Percentiles rank a stretch among this genome's conserved stretches.
Evolutionary conservation across 2,113 vertebrate genomes (phyloP).

Genomic region (Aspiorhynchus laticeps): DNA sequence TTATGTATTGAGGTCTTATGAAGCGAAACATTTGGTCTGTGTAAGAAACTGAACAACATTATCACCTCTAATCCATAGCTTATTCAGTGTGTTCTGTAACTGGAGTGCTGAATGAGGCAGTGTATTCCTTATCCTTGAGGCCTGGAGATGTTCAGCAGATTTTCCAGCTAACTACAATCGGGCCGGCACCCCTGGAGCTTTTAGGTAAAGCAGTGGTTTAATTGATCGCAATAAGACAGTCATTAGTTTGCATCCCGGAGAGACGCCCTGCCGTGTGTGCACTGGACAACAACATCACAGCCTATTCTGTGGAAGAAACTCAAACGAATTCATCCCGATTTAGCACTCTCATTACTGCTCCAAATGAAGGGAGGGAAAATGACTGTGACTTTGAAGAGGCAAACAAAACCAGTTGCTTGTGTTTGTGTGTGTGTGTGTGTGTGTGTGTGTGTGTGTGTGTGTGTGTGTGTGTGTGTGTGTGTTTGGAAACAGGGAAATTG

Average conservation of each 20-base stretch:
- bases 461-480: no score
- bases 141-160: slow-evolving; percentile 33
- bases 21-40: no score
- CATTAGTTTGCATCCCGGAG: slow-evolving; percentile 40
- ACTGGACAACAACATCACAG: slow-evolving; percentile 26
- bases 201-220: slow-evolving; percentile 21
- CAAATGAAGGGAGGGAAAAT: slow-evolving; percentile 16
- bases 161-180: slow-evolving; percentile 31
- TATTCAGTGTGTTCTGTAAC: no score
- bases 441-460: no score
- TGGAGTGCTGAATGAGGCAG: neutral
- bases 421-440: neutral
- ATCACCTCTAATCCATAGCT: no score
- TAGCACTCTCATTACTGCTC: slow-evolving; percentile 27
- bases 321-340: slow-evolving; percentile 26
- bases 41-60: no score
- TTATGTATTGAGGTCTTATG: no score
- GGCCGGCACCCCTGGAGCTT: slow-evolving; percentile 5
- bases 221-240: slow-evolving; percentile 34
- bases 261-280: slow-evolving; percentile 28
- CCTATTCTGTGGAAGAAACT: slow-evolving; percentile 19
- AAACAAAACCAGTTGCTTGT: neutral
- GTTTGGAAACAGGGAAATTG: no score
- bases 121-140: slow-evolving; percentile 32
- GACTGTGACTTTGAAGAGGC: neutral